These are phyloP conservation scores for Toxostoma redivivum DNA, from an alignment of 2,113 vertebrate genomes.

Conservation along the genomic window DNA sequence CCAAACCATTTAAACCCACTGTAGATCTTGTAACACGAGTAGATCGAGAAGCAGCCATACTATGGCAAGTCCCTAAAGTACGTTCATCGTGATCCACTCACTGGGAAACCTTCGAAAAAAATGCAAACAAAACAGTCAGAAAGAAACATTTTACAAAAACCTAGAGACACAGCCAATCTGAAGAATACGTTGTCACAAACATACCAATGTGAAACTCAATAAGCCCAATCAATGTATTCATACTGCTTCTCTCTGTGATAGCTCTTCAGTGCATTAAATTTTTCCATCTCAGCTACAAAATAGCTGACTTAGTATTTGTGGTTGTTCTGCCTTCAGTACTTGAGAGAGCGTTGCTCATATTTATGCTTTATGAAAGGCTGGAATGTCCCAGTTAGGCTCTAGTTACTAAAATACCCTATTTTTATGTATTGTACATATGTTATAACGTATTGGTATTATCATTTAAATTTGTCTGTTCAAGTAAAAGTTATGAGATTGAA, in stretches of 20 bases:
- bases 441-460: not conserved
- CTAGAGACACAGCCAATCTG: not conserved
- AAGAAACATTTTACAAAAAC: slow-evolving; percentile 32
- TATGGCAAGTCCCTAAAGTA: slow-evolving; percentile 93
- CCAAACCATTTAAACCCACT: slow-evolving; percentile 99
- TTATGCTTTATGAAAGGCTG: not conserved
- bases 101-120: slow-evolving; percentile 83
- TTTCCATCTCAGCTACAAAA: not conserved
- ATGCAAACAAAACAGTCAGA: slow-evolving; percentile 66
- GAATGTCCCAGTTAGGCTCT: not conserved
- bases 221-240: not conserved
- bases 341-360: not conserved
- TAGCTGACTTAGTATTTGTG: not conserved
- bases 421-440: not conserved
- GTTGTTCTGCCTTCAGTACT: not conserved
- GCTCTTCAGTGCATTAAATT: not conserved
- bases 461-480: not conserved
- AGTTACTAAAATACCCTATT: not conserved
- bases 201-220: not conserved
- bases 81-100: slow-evolving; percentile 95
- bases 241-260: not conserved
- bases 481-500: not conserved
- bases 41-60: slow-evolving; percentile 99
- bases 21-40: slow-evolving; percentile 99
- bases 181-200: not conserved